Percentiles rank a stretch among this genome's conserved stretches.
These are phyloP conservation scores for Erpobdella octoculata DNA, from an alignment of 2,888 invertebrate genomes.

Conservation along the genomic window DNA sequence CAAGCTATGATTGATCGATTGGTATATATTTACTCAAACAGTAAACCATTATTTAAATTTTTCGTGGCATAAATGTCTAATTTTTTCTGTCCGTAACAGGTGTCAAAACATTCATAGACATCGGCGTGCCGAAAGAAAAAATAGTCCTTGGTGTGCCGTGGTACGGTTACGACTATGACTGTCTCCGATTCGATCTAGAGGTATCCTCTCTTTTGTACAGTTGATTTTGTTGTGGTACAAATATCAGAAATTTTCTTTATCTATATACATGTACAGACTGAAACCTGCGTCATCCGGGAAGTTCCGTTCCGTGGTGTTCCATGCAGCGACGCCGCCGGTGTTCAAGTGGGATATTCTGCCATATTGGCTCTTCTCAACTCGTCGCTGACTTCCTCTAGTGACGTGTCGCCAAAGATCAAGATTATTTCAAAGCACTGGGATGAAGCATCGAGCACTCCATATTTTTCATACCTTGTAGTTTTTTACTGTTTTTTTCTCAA, in stretches of 20 bases:
- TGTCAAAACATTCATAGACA: constrained; percentile 42
- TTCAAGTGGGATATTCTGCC: constrained; percentile 36
- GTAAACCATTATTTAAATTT: too few species aligned
- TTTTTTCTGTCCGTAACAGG: constrained; percentile 42
- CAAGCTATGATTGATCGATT: too few species aligned
- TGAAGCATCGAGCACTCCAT: constrained; percentile 43
- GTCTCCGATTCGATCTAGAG: constrained; percentile 37
- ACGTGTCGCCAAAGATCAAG: constrained; percentile 30
- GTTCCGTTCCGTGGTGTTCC: constrained; percentile 50
- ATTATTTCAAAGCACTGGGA: constrained; percentile 45
- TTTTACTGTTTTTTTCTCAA: background rate
- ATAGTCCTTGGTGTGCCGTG: constrained; percentile 52
- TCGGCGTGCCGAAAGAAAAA: constrained; percentile 44
- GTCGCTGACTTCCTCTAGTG: constrained; percentile 30
- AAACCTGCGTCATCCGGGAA: constrained; percentile 43
- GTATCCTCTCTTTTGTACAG: background rate
- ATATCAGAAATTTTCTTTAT: too few species aligned
- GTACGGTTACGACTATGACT: constrained; percentile 53
- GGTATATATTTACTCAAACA: too few species aligned
- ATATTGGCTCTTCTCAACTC: constrained; percentile 30
- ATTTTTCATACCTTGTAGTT: constrained; percentile 46
- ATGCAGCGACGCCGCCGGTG: constrained; percentile 53
- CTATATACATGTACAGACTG: too few species aligned
- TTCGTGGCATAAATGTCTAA: too few species aligned
- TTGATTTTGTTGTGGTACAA: background rate